phyloP scores from a whole-genome alignment of 1,140 invertebrate genomes.

The Diuraphis noxia region DNA sequence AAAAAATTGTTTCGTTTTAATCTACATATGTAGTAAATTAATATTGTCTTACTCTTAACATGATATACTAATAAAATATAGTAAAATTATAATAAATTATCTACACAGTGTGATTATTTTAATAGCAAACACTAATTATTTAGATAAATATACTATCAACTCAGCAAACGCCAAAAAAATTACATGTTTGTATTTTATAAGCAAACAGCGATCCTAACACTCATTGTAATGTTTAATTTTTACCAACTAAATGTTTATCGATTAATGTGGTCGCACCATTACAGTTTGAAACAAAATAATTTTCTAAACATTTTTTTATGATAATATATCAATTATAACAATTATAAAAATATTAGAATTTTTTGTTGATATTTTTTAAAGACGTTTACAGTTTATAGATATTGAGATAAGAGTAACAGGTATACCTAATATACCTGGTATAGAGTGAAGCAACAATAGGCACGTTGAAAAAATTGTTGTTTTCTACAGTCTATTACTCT shows the following conservation, averaged over 20 bases:
- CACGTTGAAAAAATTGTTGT: too few relatives aligned
- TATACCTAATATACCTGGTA: too few relatives aligned
- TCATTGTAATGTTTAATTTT: not conserved
- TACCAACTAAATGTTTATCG: not conserved
- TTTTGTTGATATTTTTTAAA: not conserved
- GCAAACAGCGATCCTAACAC: not conserved
- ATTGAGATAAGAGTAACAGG: too few relatives aligned
- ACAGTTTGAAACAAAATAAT: not conserved
- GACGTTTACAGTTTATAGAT: too few relatives aligned
- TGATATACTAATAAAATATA: not conserved
- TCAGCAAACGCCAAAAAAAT: not conserved
- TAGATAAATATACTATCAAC: not conserved
- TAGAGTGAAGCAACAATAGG: not conserved
- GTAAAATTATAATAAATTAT: not conserved
- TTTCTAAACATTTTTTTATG: not conserved
- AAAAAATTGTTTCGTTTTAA: not conserved
- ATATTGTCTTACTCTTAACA: not conserved
- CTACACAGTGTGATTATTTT: not conserved
- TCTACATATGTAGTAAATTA: not conserved
- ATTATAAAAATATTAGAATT: not conserved
- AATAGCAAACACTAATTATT: not conserved
- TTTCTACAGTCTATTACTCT: not conserved
- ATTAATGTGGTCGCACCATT: not conserved
- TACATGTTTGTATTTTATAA: not conserved
- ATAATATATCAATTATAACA: not conserved